Evolutionary conservation across 2,113 vertebrate genomes (phyloP).

Genomic region (Hirundichthys speculiger): DNA sequence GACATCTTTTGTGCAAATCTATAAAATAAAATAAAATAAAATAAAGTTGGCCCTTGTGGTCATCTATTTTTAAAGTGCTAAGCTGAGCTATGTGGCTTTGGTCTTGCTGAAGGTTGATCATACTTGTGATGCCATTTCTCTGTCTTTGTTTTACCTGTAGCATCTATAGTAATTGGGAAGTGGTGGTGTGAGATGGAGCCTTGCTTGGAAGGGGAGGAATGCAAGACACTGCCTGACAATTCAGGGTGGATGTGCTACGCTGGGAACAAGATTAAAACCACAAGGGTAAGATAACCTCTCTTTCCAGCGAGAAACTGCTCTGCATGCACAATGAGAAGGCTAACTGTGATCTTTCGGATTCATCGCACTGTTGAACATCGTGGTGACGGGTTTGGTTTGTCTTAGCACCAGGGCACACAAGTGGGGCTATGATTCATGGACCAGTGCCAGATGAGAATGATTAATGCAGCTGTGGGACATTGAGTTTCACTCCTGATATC

Average conservation of each 20-base stretch:
- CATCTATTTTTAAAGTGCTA: not conserved
- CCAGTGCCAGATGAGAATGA: not conserved
- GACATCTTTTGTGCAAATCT: too few species aligned
- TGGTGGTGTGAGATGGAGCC: slow-evolving; percentile 92
- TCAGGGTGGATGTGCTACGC: slow-evolving; percentile 88
- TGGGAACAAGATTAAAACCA: slow-evolving; percentile 87
- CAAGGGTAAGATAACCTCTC: slow-evolving; percentile 80
- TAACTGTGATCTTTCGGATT: not conserved
- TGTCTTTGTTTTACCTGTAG: slow-evolving; percentile 72
- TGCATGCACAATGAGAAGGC: not conserved
- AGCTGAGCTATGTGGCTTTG: slow-evolving; percentile 23
- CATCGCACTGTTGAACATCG: not conserved
- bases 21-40: not conserved
- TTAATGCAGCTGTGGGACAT: too few species aligned
- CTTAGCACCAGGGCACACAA: too few species aligned
- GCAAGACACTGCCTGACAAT: slow-evolving; percentile 87
- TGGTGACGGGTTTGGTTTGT: not conserved
- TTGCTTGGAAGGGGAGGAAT: slow-evolving; percentile 86
- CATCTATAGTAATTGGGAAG: slow-evolving; percentile 86
- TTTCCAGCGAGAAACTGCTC: slow-evolving; percentile 26
- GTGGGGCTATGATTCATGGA: not conserved
- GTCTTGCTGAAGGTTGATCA: slow-evolving; percentile 16
- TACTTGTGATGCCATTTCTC: slow-evolving; percentile 41
- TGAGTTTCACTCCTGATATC: too few species aligned
- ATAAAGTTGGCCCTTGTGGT: not conserved